Percentiles rank a stretch among this genome's conserved stretches.
These are phyloP conservation scores for Chrysomela aeneicollis DNA, from an alignment of 2,888 invertebrate species.

Conservation along the genomic window DNA sequence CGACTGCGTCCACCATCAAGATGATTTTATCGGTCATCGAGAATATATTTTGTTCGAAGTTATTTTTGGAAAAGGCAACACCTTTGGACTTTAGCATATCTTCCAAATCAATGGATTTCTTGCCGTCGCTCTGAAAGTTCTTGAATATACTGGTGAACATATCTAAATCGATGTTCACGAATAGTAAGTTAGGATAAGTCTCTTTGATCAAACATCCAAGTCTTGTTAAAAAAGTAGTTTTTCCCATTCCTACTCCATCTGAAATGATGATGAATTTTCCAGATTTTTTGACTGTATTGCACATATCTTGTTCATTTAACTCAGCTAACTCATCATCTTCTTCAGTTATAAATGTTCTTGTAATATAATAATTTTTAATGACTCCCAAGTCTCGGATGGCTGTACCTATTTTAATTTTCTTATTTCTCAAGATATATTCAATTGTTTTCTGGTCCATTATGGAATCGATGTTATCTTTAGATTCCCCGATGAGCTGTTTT, in stretches of 20 bases:
- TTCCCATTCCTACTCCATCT: slow-evolving; percentile 23
- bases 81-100: not conserved
- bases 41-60: slow-evolving; percentile 14
- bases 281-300: too few species aligned
- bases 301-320: not conserved
- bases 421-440: not conserved
- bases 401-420: not conserved
- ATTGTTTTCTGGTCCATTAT: not conserved
- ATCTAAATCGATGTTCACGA: slow-evolving; percentile 18
- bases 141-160: slow-evolving; percentile 7
- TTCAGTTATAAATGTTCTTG: not conserved
- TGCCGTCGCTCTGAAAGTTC: not conserved
- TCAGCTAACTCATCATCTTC: not conserved
- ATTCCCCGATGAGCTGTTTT: not conserved
- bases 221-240: slow-evolving; percentile 11
- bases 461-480: not conserved
- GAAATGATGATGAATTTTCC: slow-evolving; percentile 13
- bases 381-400: not conserved
- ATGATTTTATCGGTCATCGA: slow-evolving; percentile 11
- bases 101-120: not conserved
- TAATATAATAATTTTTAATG: not conserved
- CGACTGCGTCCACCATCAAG: slow-evolving; percentile 23
- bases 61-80: not conserved
- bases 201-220: slow-evolving; percentile 1
- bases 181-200: not conserved